A percentile compares a stretch with the other conserved stretches of the same genome.
phyloP scores from a whole-genome alignment of 2,797 vertebrate species.

The Poeciliopsis gracilis region DNA sequence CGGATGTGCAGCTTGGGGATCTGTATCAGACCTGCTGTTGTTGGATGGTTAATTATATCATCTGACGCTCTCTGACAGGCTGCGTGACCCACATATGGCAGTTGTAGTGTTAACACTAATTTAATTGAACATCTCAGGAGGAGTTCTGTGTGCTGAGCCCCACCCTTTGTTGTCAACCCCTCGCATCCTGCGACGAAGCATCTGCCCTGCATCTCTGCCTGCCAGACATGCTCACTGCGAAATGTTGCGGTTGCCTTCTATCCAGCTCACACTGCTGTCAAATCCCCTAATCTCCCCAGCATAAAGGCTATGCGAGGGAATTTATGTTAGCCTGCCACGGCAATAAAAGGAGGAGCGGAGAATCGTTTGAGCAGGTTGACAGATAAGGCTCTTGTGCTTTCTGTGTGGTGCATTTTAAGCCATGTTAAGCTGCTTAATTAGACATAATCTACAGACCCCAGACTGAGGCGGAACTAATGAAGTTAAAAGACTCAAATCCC shows the following conservation, averaged over 20 bases:
- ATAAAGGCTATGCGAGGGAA: conserved; percentile 76
- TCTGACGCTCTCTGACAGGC: conserved; percentile 16
- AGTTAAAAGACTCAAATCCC: conserved; percentile 85
- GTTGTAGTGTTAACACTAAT: conserved; percentile 20
- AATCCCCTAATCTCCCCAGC: conserved; percentile 75
- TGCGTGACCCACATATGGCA: conserved; percentile 23
- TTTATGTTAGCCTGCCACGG: conserved; percentile 72
- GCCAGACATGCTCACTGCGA: conserved; percentile 49
- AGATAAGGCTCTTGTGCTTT: conserved; percentile 83
- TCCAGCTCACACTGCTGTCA: conserved; percentile 64
- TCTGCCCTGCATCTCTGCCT: conserved; percentile 61
- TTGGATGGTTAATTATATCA: conserved; percentile 1
- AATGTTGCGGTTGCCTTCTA: conserved; percentile 60
- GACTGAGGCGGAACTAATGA: conserved; percentile 84
- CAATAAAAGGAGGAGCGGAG: conserved; percentile 76
- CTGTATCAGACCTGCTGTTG: not conserved
- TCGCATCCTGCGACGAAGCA: conserved; percentile 64
- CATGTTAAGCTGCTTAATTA: conserved; percentile 87
- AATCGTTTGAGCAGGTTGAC: conserved; percentile 85
- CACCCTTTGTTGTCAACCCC: conserved; percentile 54
- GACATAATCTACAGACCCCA: conserved; percentile 85
- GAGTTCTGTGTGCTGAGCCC: conserved; percentile 50
- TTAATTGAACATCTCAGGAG: conserved; percentile 38
- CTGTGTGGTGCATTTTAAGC: conserved; percentile 82
- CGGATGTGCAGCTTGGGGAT: not conserved